A percentile compares a stretch with the other conserved stretches of the same genome.
Conservation (phyloP, 1,140 invertebrate genomes). For the Eriosoma lanigerum region DNA sequence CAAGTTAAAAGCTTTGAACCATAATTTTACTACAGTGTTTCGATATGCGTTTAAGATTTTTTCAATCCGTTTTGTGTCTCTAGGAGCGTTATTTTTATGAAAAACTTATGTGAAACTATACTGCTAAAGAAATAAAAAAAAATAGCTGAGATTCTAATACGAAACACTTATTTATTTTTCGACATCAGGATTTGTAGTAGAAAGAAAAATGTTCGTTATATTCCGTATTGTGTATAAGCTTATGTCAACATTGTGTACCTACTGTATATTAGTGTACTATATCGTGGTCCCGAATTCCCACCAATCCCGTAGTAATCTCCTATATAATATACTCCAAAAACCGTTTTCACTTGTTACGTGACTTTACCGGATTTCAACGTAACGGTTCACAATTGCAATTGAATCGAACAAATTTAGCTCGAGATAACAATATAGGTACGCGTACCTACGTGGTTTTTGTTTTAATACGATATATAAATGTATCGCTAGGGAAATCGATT, state of each 20-base stretch:
- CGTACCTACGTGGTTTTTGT: slow-evolving; percentile 4
- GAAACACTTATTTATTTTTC: not conserved
- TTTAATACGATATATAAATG: not conserved
- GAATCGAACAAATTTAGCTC: slow-evolving; percentile 18
- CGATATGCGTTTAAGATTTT: no score
- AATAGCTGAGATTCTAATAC: not conserved
- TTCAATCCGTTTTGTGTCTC: no score
- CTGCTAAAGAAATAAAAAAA: no score
- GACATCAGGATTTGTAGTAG: not conserved
- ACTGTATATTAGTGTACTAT: not conserved
- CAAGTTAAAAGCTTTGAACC: no score
- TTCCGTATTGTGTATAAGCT: not conserved
- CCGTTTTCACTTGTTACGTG: slow-evolving; percentile 36
- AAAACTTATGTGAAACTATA: no score
- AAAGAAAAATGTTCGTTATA: not conserved
- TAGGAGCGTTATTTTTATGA: no score
- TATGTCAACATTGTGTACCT: not conserved
- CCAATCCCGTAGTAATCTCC: slow-evolving; percentile 18
- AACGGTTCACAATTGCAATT: not conserved
- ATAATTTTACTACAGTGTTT: no score
- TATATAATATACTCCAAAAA: slow-evolving; percentile 1
- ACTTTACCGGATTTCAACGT: not conserved
- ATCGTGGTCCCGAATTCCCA: not conserved
- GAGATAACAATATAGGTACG: no score
- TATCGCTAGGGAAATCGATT: slow-evolving; percentile 13